phyloP scores from a whole-genome alignment of 2,113 vertebrate genomes.

The Australoheros scitulus region DNA sequence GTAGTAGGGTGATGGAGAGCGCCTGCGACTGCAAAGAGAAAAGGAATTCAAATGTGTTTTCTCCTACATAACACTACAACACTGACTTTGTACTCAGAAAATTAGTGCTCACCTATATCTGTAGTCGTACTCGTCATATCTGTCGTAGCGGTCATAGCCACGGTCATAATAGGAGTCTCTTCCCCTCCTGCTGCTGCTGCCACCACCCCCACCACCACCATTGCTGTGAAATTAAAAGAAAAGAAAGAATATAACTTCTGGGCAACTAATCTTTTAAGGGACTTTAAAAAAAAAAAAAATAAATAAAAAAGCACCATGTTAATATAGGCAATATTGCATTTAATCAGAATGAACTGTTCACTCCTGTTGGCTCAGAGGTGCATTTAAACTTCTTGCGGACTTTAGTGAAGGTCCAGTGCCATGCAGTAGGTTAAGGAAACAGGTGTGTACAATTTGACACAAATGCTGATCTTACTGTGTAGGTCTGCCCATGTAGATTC shows the following conservation, averaged over 20 bases:
- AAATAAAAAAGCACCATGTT: not conserved
- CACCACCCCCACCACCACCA: slow-evolving; percentile 40
- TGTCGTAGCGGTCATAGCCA: slow-evolving; percentile 87
- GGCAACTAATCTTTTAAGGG: not conserved
- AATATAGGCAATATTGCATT: not conserved
- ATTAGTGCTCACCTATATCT: slow-evolving; percentile 83
- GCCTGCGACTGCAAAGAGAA: slow-evolving; percentile 77
- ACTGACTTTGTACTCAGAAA: not conserved
- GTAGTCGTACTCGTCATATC: slow-evolving; percentile 92
- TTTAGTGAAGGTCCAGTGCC: not conserved
- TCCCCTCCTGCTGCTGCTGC: slow-evolving; percentile 82
- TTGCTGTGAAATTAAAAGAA: slow-evolving; percentile 32
- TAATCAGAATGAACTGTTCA: not conserved
- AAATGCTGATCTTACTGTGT: slow-evolving; percentile 81
- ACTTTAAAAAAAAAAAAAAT: not conserved
- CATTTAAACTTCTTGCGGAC: not conserved
- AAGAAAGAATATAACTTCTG: not conserved
- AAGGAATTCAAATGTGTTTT: not conserved
- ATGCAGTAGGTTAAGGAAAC: not conserved
- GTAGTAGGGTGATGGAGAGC: slow-evolving; percentile 92
- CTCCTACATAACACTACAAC: not conserved
- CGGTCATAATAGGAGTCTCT: slow-evolving; percentile 82
- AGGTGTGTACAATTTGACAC: not conserved
- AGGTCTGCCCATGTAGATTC: slow-evolving; percentile 94
- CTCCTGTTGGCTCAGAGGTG: not conserved